A percentile compares a stretch with the other conserved stretches of the same genome.
These are phyloP conservation scores for Palloptera scutellata DNA, from an alignment of 2,888 invertebrate genomes.

Conservation along the genomic window DNA sequence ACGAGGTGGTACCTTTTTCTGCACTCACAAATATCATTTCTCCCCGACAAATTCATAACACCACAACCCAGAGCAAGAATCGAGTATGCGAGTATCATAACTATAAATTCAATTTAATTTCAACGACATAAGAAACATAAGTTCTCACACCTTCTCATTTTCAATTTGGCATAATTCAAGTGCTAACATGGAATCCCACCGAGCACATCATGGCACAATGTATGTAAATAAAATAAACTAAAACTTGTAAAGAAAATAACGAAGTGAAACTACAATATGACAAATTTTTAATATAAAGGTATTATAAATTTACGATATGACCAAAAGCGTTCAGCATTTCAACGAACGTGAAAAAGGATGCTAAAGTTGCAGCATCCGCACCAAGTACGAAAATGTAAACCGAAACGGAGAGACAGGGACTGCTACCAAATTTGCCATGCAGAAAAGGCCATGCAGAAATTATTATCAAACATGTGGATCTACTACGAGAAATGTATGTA, in stretches of 20 bases:
- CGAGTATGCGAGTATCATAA: constrained; percentile 5
- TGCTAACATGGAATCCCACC: neutral
- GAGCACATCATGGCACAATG: neutral
- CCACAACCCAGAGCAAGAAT: too few relatives aligned
- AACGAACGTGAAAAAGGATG: constrained; percentile 10
- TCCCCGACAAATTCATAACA: too few relatives aligned
- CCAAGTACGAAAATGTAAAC: neutral
- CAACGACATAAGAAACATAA: constrained; percentile 41
- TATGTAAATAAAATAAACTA: neutral
- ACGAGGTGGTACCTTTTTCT: too few relatives aligned
- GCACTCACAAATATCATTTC: too few relatives aligned
- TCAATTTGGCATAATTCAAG: constrained; percentile 34
- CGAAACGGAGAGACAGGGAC: too few relatives aligned
- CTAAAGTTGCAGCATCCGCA: too few relatives aligned
- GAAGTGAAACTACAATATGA: constrained; percentile 38
- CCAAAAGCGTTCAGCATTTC: constrained; percentile 1
- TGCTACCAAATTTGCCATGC: too few relatives aligned
- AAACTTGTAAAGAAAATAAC: neutral
- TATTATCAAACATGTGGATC: constrained; percentile 60
- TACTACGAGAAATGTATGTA: too few relatives aligned
- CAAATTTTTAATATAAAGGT: constrained; percentile 55
- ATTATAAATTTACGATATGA: constrained; percentile 50
- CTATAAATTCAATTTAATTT: constrained; percentile 42
- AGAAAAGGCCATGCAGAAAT: constrained; percentile 40
- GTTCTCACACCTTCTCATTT: constrained; percentile 37